These are phyloP conservation scores for Drosophila tanythrix DNA, from an alignment of 2,888 invertebrate species.

Conservation along the genomic window DNA sequence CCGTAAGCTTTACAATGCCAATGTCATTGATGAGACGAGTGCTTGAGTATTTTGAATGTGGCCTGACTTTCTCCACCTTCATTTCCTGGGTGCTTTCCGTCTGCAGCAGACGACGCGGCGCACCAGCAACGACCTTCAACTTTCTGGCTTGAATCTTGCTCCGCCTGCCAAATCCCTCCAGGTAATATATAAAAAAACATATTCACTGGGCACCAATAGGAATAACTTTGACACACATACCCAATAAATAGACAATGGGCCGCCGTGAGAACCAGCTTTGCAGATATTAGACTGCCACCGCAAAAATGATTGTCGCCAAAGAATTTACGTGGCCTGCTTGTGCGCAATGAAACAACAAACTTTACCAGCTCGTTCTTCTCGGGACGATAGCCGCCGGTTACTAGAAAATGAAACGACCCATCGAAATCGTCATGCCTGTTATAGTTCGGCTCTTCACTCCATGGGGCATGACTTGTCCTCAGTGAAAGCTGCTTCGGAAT, in stretches of 20 bases:
- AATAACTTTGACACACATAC: conserved; percentile 22
- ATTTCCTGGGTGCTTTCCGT: conserved; percentile 30
- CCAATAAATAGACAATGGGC: conserved; percentile 59
- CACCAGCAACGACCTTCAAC: conserved; percentile 40
- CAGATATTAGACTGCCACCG: conserved; percentile 61
- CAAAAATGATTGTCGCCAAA: conserved; percentile 69
- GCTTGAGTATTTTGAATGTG: conserved; percentile 44
- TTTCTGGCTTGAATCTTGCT: background rate
- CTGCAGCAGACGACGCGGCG: conserved; percentile 50
- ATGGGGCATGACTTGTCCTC: background rate
- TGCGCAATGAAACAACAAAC: conserved; percentile 53
- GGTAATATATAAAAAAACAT: background rate
- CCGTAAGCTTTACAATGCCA: conserved; percentile 38
- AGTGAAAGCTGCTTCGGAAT: background rate
- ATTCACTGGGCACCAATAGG: background rate
- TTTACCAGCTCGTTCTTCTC: conserved; percentile 35
- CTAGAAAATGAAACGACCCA: conserved; percentile 50
- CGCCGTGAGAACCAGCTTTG: conserved; percentile 58
- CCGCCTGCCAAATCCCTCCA: conserved; percentile 3
- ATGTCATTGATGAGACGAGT: conserved; percentile 35
- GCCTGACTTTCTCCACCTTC: background rate
- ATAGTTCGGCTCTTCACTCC: background rate
- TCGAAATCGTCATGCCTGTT: background rate
- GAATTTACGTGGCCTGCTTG: conserved; percentile 5
- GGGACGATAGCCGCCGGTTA: conserved; percentile 71